Evolutionary conservation across 2,797 vertebrate species (phyloP).

Genomic region (Rhinogobio ventralis): DNA sequence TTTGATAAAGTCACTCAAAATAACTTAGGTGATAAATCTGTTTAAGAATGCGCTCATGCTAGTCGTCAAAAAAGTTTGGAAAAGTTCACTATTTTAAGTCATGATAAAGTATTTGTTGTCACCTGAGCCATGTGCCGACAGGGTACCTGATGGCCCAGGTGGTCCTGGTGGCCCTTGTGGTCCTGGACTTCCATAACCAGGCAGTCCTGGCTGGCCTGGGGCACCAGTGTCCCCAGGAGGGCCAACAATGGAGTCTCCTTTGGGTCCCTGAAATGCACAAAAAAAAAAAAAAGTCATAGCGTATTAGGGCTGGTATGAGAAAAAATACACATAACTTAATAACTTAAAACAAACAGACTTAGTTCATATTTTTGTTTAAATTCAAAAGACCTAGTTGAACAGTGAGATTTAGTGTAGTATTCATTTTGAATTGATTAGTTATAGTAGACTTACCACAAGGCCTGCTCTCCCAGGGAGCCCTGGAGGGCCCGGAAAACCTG

Average conservation of each 20-base stretch:
- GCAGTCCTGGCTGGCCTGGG: constrained; percentile 83
- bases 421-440: neutral
- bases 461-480: constrained; percentile 88
- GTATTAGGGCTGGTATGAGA: neutral
- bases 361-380: neutral
- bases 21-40: neutral
- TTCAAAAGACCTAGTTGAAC: neutral
- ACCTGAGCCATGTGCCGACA: constrained; percentile 79
- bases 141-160: constrained; percentile 85
- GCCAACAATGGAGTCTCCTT: constrained; percentile 87
- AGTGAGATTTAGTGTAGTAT: neutral
- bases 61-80: neutral
- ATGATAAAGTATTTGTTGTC: constrained; percentile 27
- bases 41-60: neutral
- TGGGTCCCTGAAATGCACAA: constrained; percentile 82
- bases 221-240: constrained; percentile 85
- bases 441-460: constrained; percentile 79
- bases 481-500: constrained; percentile 26
- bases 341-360: neutral
- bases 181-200: constrained; percentile 86
- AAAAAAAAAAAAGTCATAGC: neutral
- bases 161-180: constrained; percentile 84
- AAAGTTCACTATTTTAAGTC: neutral
- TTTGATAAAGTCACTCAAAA: neutral
- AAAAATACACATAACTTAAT: neutral